These are phyloP conservation scores for Blastobasis adustella DNA, from an alignment of 2,888 invertebrate species.

Conservation along the genomic window DNA sequence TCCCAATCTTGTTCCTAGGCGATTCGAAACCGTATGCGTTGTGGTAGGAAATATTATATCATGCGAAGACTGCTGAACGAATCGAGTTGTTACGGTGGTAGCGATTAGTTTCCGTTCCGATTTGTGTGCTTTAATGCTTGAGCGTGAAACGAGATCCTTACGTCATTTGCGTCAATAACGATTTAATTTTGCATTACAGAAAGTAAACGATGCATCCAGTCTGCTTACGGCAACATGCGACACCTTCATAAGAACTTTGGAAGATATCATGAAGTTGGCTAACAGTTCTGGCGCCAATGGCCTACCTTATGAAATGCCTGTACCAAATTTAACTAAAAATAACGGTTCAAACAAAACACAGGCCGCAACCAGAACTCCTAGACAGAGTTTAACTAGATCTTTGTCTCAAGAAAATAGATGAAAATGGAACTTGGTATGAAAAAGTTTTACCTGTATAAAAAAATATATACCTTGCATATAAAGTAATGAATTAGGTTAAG, in stretches of 20 bases:
- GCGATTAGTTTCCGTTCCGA: no score
- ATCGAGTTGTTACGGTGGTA: no score
- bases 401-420: conserved; percentile 67
- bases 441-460: not conserved
- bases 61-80: no score
- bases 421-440: conserved; percentile 18
- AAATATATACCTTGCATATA: not conserved
- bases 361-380: conserved; percentile 31
- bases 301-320: conserved; percentile 48
- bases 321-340: conserved; percentile 41
- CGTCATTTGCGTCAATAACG: not conserved
- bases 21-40: no score
- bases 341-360: conserved; percentile 31
- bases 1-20: no score
- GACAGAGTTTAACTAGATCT: conserved; percentile 49
- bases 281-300: conserved; percentile 34
- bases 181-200: conserved; percentile 57
- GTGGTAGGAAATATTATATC: no score
- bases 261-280: conserved; percentile 83
- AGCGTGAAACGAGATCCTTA: no score
- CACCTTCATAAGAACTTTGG: conserved; percentile 86
- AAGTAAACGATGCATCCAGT: conserved; percentile 82
- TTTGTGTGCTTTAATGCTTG: no score
- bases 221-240: conserved; percentile 86
- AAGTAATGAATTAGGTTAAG: no score